A percentile compares a stretch with the other conserved stretches of the same genome.
Conservation (phyloP, 2,113 vertebrate species). For the Eudyptes chrysolophus region DNA sequence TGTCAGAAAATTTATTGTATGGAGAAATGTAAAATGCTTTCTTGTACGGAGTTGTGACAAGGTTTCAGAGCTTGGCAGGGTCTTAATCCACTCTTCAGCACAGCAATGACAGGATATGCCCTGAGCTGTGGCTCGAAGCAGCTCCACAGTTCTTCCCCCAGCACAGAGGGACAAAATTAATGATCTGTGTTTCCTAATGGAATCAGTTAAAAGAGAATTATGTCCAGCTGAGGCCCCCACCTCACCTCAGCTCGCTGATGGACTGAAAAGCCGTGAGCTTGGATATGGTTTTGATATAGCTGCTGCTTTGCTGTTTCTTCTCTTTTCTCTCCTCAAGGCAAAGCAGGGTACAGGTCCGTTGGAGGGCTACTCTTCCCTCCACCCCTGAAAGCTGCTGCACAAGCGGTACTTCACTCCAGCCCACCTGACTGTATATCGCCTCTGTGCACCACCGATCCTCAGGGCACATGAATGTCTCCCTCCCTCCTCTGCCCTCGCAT, state of each 20-base stretch:
- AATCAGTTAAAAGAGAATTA: neutral
- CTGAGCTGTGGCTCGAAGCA: neutral
- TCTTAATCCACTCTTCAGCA: neutral
- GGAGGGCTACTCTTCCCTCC: neutral
- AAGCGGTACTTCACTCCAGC: rapidly evolving
- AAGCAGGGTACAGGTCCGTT: neutral
- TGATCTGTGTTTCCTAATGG: neutral
- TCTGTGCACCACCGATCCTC: neutral
- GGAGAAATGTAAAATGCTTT: neutral
- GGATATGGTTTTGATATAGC: neutral
- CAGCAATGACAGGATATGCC: neutral
- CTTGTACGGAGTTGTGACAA: rapidly evolving
- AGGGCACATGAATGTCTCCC: neutral
- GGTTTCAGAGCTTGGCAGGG: neutral
- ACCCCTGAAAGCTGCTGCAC: neutral
- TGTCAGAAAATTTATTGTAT: neutral
- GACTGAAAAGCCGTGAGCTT: neutral
- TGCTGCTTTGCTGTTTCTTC: neutral
- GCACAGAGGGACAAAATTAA: neutral
- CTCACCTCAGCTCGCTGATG: neutral
- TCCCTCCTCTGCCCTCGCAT: neutral
- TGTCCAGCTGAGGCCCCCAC: neutral
- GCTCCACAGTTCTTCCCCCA: neutral
- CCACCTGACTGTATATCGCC: neutral
- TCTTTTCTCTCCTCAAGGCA: neutral